Evolutionary conservation across 1,140 invertebrate species (phyloP).

Genomic region (Bombus affinis): DNA sequence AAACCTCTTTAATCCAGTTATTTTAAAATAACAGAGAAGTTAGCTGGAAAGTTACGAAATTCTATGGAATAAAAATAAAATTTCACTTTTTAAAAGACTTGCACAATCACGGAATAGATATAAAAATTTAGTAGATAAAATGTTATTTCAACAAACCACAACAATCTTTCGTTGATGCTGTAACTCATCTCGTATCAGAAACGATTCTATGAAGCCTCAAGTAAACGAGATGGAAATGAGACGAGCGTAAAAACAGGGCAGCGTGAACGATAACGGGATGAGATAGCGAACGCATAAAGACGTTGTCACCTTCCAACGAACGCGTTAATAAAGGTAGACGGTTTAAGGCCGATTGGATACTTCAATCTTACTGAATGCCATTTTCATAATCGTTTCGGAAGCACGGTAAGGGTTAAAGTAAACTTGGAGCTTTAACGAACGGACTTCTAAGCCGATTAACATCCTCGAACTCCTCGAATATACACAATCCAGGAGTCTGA

Average conservation of each 20-base stretch:
- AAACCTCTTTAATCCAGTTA: no score
- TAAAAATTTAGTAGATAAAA: no score
- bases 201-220: background rate
- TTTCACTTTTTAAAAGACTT: no score
- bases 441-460: slow-evolving; percentile 58
- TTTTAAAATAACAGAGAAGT: no score
- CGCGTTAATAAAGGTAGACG: slow-evolving; percentile 13
- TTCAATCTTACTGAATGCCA: slow-evolving; percentile 28
- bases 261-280: background rate
- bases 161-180: background rate
- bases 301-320: background rate
- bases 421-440: slow-evolving; percentile 52
- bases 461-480: slow-evolving; percentile 35
- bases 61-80: no score
- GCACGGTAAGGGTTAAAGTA: slow-evolving; percentile 39
- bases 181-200: no score
- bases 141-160: background rate
- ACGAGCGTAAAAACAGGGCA: no score
- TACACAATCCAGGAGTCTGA: slow-evolving; percentile 24
- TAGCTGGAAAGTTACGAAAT: no score
- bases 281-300: background rate
- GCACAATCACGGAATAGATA: no score
- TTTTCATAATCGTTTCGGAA: slow-evolving; percentile 49
- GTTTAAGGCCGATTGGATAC: slow-evolving; percentile 30
- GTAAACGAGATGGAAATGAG: background rate